phyloP scores from a whole-genome alignment of 2,888 invertebrate genomes.

The Pseudococcus jackbeardsleyi region DNA sequence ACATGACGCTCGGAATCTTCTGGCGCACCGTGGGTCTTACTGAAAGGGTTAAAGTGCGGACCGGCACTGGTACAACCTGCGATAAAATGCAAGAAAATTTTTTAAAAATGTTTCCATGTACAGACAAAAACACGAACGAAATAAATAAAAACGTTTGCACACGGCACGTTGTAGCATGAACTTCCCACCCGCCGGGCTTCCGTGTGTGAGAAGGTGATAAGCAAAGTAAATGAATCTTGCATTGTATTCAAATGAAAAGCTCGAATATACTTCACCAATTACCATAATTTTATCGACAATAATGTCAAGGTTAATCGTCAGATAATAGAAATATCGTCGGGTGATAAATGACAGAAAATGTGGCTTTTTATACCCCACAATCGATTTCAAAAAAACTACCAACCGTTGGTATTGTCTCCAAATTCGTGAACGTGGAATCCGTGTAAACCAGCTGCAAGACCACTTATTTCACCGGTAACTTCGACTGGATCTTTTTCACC shows the following conservation, averaged over 20 bases:
- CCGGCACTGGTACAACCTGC: conserved; percentile 91
- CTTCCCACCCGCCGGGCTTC: conserved; percentile 3
- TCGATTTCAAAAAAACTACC: not conserved
- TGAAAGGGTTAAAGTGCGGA: conserved; percentile 90
- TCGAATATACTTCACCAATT: not conserved
- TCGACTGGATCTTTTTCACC: conserved; percentile 77
- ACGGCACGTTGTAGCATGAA: not conserved
- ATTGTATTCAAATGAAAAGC: conserved; percentile 43
- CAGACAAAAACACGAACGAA: not conserved
- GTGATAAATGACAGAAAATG: not conserved
- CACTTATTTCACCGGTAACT: conserved; percentile 85
- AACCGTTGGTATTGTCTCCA: conserved; percentile 91
- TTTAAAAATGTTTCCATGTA: not conserved
- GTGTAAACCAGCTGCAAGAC: conserved; percentile 76
- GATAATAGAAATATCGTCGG: conserved; percentile 8
- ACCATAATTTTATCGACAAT: conserved; percentile 31
- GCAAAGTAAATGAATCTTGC: conserved; percentile 25
- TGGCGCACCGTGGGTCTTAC: conserved; percentile 88
- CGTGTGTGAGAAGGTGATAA: not conserved
- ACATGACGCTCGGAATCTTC: conserved; percentile 81
- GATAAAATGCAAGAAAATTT: not conserved
- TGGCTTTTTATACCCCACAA: not conserved
- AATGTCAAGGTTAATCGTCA: conserved; percentile 4
- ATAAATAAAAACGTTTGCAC: not conserved
- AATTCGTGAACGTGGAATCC: conserved; percentile 97